A percentile compares a stretch with the other conserved stretches of the same genome.
Evolutionary conservation across 23 tunicate genomes (phyloP).

Genomic region (Trididemnum miniatum): DNA sequence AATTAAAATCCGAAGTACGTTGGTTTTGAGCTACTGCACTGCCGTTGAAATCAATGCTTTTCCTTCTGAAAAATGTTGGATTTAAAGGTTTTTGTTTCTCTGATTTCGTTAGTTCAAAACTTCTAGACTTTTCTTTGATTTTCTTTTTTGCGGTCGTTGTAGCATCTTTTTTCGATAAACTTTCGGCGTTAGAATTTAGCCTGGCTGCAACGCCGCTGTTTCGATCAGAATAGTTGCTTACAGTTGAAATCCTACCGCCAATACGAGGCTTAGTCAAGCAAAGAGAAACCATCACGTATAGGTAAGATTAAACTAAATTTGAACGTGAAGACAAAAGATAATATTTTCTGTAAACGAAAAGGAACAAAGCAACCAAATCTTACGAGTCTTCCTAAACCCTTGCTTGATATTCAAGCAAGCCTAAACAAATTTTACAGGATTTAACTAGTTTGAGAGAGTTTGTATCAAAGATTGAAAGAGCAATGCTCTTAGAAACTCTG

Average conservation of each 20-base stretch:
- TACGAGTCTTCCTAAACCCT: too few species aligned
- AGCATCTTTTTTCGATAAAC: background rate
- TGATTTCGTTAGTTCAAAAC: background rate
- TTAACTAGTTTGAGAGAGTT: too few species aligned
- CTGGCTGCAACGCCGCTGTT: background rate
- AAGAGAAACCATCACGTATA: conserved; percentile 31
- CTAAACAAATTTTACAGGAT: too few species aligned
- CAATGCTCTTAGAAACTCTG: too few species aligned
- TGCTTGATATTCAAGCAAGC: too few species aligned
- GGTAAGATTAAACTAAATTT: background rate
- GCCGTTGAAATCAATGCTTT: background rate
- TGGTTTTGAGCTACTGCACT: background rate
- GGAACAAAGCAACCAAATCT: too few species aligned
- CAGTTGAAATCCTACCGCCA: conserved; percentile 1
- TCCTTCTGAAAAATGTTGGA: background rate
- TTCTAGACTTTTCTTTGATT: background rate
- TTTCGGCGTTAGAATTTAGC: background rate
- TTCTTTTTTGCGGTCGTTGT: background rate
- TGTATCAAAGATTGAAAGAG: too few species aligned
- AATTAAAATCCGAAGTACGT: background rate
- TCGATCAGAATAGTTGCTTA: background rate
- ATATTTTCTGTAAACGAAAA: too few species aligned
- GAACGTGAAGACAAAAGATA: background rate
- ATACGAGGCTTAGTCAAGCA: conserved; percentile 40
- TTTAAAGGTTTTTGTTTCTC: background rate